Percentiles rank a stretch among this genome's conserved stretches.
phyloP scores from a whole-genome alignment of 2,113 vertebrate genomes.

The Clarias magur region DNA sequence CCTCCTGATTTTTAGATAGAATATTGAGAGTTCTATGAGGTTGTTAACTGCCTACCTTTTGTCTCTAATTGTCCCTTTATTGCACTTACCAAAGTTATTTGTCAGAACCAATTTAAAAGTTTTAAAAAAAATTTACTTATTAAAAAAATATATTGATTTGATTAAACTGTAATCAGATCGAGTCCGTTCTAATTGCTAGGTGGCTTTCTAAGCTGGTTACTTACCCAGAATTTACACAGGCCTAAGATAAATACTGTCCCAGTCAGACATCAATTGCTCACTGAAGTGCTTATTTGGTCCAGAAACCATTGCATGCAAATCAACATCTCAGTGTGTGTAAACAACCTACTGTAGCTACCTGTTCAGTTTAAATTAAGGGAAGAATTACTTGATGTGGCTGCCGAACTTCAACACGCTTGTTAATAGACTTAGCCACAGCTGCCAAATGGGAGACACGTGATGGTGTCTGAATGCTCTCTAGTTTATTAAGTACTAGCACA shows the following conservation, averaged over 20 bases:
- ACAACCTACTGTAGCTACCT: not conserved
- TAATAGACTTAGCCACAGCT: too few relatives aligned
- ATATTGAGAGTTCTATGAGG: constrained; percentile 5
- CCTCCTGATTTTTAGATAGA: not conserved
- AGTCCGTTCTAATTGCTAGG: not conserved
- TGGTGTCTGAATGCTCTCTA: too few relatives aligned
- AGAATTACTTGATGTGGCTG: too few relatives aligned
- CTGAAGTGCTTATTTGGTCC: not conserved
- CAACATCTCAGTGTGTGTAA: not conserved
- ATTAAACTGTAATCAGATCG: not conserved
- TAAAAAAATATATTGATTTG: too few relatives aligned
- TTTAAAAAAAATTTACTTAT: not conserved
- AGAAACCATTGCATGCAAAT: not conserved
- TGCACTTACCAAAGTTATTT: not conserved
- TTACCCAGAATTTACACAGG: not conserved
- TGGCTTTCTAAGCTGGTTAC: not conserved
- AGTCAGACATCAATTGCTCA: not conserved
- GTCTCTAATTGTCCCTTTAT: constrained; percentile 15
- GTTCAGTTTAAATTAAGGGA: too few relatives aligned
- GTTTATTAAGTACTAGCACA: too few relatives aligned
- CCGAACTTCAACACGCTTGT: too few relatives aligned
- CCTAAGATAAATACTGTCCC: not conserved
- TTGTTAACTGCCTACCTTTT: not conserved
- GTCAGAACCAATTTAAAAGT: not conserved
- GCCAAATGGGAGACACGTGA: too few relatives aligned